These are phyloP conservation scores for Strigamia transsilvanica DNA, from an alignment of 2,888 invertebrate genomes.

Conservation along the genomic window DNA sequence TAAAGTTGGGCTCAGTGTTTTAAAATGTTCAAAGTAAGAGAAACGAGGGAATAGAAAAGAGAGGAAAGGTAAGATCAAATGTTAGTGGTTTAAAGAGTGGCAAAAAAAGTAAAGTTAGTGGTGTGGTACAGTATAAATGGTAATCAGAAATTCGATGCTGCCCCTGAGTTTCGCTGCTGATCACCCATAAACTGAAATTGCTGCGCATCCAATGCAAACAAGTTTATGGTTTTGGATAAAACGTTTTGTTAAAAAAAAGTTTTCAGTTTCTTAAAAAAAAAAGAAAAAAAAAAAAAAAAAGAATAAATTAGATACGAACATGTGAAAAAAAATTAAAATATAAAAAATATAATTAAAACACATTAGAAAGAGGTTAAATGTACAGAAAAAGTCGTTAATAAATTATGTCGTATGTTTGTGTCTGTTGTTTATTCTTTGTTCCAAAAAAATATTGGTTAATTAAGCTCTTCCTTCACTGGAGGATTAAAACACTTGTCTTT, in stretches of 20 bases:
- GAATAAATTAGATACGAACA: background rate
- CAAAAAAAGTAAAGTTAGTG: background rate
- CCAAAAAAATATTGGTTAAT: background rate
- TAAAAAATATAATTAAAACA: background rate
- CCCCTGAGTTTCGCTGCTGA: background rate
- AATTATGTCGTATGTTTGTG: conserved; percentile 6
- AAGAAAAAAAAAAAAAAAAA: conserved; percentile 9
- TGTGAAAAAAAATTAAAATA: background rate
- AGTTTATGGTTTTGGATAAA: no score
- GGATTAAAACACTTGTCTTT: conserved; percentile 23
- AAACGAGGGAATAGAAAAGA: background rate
- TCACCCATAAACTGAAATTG: no score
- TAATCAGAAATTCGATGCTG: background rate
- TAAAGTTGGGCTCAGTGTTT: conserved; percentile 5
- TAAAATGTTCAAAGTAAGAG: background rate
- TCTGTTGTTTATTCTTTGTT: background rate
- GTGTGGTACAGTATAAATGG: no score
- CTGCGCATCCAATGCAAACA: no score
- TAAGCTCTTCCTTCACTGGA: conserved; percentile 28
- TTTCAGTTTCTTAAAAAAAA: background rate
- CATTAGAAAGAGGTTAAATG: background rate
- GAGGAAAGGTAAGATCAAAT: background rate
- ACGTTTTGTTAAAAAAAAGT: no score
- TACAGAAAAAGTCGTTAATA: background rate
- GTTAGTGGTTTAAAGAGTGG: background rate